Evolutionary conservation across 2,888 invertebrate species (phyloP).

Genomic region (Alloscopus bannaensis): DNA sequence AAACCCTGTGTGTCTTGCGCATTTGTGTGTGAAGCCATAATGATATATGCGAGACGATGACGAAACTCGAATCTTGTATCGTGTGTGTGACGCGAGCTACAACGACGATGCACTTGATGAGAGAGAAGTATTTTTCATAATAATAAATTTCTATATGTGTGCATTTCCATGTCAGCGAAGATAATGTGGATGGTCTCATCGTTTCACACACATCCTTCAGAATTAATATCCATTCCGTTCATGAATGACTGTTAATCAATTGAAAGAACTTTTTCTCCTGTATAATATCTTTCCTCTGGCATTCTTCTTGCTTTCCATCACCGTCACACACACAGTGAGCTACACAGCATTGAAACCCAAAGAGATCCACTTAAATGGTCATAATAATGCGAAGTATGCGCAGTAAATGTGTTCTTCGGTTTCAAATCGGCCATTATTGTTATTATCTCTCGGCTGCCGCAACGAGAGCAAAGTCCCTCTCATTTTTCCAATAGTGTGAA

Average conservation of each 20-base stretch:
- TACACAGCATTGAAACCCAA: too few species aligned
- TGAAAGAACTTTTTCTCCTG: constrained; percentile 38
- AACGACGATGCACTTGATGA: constrained; percentile 13
- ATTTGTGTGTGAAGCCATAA: background rate
- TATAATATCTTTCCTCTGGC: constrained; percentile 2
- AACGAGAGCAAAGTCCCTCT: background rate
- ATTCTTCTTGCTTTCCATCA: background rate
- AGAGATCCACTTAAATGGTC: too few species aligned
- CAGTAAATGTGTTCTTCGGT: too few species aligned
- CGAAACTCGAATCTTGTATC: too few species aligned
- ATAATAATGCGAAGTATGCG: too few species aligned
- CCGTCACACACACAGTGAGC: background rate
- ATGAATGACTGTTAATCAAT: constrained; percentile 55
- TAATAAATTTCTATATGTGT: constrained; percentile 63
- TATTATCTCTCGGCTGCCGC: too few species aligned
- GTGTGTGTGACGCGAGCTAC: too few species aligned
- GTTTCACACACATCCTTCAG: constrained; percentile 19
- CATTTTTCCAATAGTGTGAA: background rate
- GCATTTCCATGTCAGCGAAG: constrained; percentile 53
- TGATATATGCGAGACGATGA: too few species aligned
- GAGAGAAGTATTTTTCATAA: too few species aligned
- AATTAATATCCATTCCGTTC: constrained; percentile 44
- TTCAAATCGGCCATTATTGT: too few species aligned
- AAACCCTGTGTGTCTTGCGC: background rate
- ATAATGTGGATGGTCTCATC: background rate